A percentile compares a stretch with the other conserved stretches of the same genome.
Conservation (phyloP, 2,113 vertebrate species). For the Rhizomys pruinosus region DNA sequence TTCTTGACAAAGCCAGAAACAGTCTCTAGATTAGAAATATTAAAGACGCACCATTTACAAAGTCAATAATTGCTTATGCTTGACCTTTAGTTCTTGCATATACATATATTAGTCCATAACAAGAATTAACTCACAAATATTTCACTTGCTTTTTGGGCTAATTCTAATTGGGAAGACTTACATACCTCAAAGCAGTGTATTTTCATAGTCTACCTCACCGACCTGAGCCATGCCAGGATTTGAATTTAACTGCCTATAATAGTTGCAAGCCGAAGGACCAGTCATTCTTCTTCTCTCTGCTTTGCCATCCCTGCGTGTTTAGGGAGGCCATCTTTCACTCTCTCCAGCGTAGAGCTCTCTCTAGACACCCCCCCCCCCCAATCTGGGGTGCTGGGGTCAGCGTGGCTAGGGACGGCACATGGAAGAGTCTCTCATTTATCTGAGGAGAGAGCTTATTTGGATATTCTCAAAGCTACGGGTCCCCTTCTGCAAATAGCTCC, state of each 20-base stretch:
- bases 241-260: background rate
- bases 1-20: conserved; percentile 62
- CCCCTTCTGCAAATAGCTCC: conserved; percentile 2
- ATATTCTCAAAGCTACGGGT: background rate
- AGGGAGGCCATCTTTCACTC: too few relatives aligned
- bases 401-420: background rate
- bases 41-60: conserved; percentile 26
- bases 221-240: background rate
- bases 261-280: background rate
- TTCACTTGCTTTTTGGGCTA: conserved; percentile 6
- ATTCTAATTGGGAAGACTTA: conserved; percentile 42
- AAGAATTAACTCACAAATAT: background rate
- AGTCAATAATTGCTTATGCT: conserved; percentile 47
- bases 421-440: background rate
- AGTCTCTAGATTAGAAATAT: conserved; percentile 41
- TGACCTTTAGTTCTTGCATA: conserved; percentile 34
- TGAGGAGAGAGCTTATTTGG: background rate
- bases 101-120: background rate
- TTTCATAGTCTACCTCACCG: background rate
- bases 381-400: too few relatives aligned
- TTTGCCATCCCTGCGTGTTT: background rate
- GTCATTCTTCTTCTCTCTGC: background rate
- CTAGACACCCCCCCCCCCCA: too few relatives aligned
- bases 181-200: background rate
- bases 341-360: background rate